These are phyloP conservation scores for Thaumetopoea pityocampa DNA, from an alignment of 1,140 invertebrate species.

Conservation along the genomic window DNA sequence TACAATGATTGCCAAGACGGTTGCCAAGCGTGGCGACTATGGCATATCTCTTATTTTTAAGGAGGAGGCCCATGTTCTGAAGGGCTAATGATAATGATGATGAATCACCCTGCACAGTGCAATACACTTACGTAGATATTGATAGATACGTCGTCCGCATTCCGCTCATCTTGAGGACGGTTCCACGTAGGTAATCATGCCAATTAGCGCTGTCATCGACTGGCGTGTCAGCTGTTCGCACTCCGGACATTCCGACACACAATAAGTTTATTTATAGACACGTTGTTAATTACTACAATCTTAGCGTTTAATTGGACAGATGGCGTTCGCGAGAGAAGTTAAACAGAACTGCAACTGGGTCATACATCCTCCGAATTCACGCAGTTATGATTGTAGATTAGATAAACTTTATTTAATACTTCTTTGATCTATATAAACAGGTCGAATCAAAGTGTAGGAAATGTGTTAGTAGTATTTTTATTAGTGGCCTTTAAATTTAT, in stretches of 20 bases:
- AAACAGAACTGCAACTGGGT: constrained; percentile 14
- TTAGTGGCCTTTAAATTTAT: constrained; percentile 67
- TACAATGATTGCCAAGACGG: too few species aligned
- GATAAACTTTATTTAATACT: constrained; percentile 57
- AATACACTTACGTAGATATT: too few species aligned
- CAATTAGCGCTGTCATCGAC: constrained; percentile 30
- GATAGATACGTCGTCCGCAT: too few species aligned
- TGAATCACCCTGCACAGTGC: too few species aligned
- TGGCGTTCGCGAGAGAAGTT: neutral
- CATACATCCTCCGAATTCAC: constrained; percentile 34
- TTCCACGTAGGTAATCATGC: constrained; percentile 11
- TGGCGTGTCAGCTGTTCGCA: constrained; percentile 27
- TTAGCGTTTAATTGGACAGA: constrained; percentile 10
- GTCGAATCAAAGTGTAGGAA: constrained; percentile 70
- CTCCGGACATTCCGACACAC: constrained; percentile 1
- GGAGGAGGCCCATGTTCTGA: too few species aligned
- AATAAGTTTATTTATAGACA: constrained; percentile 3
- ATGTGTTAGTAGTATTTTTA: constrained; percentile 72
- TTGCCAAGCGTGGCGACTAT: too few species aligned
- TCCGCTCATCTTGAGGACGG: too few species aligned
- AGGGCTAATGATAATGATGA: too few species aligned
- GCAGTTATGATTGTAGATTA: constrained; percentile 54
- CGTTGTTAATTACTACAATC: constrained; percentile 5
- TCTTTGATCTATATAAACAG: constrained; percentile 71
- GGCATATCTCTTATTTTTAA: too few species aligned